Percentiles rank a stretch among this genome's conserved stretches.
phyloP scores from a whole-genome alignment of 2,797 vertebrate species.

The Catamblyrhynchus diadema region DNA sequence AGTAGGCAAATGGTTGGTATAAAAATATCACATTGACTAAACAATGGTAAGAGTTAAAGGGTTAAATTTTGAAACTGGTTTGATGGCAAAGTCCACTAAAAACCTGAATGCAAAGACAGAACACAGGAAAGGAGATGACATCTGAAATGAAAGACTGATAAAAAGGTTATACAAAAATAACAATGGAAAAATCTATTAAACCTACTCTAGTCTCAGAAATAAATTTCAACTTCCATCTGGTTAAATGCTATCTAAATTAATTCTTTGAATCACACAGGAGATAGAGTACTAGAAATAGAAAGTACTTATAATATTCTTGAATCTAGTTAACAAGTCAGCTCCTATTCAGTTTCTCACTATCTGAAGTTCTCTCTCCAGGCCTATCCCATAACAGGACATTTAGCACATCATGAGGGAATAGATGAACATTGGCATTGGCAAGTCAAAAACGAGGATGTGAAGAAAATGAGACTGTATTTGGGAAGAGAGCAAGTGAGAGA shows the following conservation, averaged over 20 bases:
- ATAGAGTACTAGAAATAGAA: not conserved
- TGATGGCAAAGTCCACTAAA: not conserved
- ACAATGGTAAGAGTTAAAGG: not conserved
- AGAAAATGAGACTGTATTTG: not conserved
- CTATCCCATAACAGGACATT: not conserved
- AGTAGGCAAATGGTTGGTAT: slow-evolving; percentile 17
- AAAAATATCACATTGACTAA: not conserved
- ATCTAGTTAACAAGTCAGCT: not conserved
- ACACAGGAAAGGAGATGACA: not conserved
- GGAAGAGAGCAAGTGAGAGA: not conserved
- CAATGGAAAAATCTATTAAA: slow-evolving; percentile 1
- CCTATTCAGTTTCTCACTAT: not conserved
- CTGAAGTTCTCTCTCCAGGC: not conserved
- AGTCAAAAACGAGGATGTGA: not conserved
- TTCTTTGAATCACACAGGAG: not conserved
- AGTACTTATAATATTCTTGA: not conserved
- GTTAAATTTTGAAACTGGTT: not conserved
- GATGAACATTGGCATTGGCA: not conserved
- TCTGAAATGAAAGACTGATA: not conserved
- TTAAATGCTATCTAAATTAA: slow-evolving; percentile 34
- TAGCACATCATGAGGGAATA: not conserved
- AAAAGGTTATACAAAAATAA: slow-evolving; percentile 19
- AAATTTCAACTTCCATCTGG: not conserved
- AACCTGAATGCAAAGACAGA: not conserved
- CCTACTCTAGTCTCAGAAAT: not conserved